These are phyloP conservation scores for Daphoenositta chrysoptera DNA, from an alignment of 2,113 vertebrate genomes.

Conservation along the genomic window DNA sequence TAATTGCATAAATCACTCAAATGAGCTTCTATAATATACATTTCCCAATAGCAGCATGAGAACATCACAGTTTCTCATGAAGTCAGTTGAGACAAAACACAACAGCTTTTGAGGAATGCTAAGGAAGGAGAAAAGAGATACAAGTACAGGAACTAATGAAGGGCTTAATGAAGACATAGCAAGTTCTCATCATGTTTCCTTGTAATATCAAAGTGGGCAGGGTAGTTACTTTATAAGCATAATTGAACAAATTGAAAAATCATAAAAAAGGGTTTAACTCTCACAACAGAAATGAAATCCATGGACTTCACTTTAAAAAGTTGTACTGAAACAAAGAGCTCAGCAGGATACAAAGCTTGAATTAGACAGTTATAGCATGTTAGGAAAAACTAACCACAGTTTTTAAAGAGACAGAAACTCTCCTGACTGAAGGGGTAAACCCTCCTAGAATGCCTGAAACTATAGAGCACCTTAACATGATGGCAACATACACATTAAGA, in stretches of 20 bases:
- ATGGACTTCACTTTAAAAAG: not conserved
- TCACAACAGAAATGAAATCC: not conserved
- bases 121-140: not conserved
- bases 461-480: not conserved
- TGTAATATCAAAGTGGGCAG: not conserved
- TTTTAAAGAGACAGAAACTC: not conserved
- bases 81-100: not conserved
- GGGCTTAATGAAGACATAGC: not conserved
- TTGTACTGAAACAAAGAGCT: not conserved
- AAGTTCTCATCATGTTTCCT: not conserved
- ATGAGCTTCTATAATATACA: not conserved
- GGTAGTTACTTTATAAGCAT: not conserved
- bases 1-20: conserved; percentile 8
- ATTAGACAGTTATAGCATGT: not conserved
- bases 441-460: not conserved
- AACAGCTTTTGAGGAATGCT: not conserved
- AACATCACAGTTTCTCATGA: conserved; percentile 36
- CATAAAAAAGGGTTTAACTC: not conserved
- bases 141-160: not conserved
- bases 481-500: not conserved
- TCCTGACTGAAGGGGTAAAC: not conserved
- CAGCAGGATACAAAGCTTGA: not conserved
- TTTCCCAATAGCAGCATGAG: conserved; percentile 16
- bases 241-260: not conserved
- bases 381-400: not conserved